phyloP scores from a whole-genome alignment of 2,113 vertebrate genomes.

The Tachuris rubrigastra region DNA sequence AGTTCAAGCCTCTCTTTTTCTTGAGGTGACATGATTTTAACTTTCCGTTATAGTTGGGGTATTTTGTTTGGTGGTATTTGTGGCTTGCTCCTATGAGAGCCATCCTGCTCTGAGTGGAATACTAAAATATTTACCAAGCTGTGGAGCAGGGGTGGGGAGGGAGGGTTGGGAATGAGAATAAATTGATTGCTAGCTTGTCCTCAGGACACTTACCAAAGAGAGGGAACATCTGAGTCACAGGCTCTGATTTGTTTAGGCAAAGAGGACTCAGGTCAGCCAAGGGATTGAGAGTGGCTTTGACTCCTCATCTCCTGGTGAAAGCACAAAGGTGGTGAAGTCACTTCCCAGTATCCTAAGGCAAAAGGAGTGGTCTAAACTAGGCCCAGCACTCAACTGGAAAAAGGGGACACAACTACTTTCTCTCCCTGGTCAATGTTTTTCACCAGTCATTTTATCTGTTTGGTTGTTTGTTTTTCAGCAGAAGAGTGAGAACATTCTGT shows the following conservation, averaged over 20 bases:
- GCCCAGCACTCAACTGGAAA: background rate
- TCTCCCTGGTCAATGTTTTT: background rate
- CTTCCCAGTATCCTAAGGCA: background rate
- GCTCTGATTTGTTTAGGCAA: background rate
- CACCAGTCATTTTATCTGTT: background rate
- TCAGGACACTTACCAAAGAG: background rate
- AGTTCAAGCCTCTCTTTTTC: background rate
- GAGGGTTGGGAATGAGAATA: background rate
- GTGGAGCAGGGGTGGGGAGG: background rate
- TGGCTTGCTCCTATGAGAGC: background rate
- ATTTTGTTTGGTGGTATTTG: background rate
- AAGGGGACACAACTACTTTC: background rate
- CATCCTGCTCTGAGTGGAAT: background rate
- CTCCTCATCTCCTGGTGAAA: background rate
- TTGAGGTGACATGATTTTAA: background rate
- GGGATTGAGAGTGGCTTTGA: background rate
- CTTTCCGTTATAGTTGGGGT: background rate
- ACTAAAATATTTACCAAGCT: background rate
- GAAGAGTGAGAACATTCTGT: background rate
- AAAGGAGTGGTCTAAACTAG: background rate
- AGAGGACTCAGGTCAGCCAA: background rate
- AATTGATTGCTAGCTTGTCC: background rate
- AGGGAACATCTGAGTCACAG: background rate
- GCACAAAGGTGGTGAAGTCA: background rate
- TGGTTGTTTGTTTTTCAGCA: background rate